phyloP scores from a whole-genome alignment of 2,113 vertebrate genomes.

The Sciurus niger region DNA sequence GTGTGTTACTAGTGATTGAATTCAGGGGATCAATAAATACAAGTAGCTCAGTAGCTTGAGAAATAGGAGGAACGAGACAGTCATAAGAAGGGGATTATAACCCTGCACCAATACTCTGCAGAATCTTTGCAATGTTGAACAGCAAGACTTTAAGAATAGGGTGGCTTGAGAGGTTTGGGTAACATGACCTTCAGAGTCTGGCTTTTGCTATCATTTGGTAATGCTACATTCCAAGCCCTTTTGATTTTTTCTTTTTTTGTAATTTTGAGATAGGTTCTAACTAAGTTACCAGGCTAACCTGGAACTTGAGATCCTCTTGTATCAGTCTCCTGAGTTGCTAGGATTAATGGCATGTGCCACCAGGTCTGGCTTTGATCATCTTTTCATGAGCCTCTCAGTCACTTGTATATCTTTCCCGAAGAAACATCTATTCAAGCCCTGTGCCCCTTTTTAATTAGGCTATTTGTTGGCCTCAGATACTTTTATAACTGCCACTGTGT shows the following conservation, averaged over 20 bases:
- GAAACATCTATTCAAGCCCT: not conserved
- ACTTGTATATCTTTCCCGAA: not conserved
- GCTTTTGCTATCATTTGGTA: conserved; percentile 69
- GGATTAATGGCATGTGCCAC: too few relatives aligned
- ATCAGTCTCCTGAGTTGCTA: too few relatives aligned
- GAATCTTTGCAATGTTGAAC: not conserved
- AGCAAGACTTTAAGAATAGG: conserved; percentile 28
- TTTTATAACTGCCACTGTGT: not conserved
- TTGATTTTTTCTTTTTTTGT: too few relatives aligned
- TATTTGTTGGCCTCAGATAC: not conserved
- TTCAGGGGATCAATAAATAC: not conserved
- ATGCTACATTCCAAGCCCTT: not conserved
- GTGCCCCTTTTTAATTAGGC: not conserved
- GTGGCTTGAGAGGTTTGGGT: not conserved
- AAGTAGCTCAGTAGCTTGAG: not conserved
- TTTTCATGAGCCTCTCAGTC: not conserved
- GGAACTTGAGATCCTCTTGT: too few relatives aligned
- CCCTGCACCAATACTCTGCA: not conserved
- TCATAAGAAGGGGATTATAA: not conserved
- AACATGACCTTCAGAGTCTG: conserved; percentile 50
- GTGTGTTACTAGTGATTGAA: too few relatives aligned
- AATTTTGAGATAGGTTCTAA: too few relatives aligned
- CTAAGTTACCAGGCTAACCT: too few relatives aligned
- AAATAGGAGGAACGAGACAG: not conserved
- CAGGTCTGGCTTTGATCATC: too few relatives aligned